phyloP scores from a whole-genome alignment of 1,140 invertebrate species.

The Macrostomum lignano region DNA sequence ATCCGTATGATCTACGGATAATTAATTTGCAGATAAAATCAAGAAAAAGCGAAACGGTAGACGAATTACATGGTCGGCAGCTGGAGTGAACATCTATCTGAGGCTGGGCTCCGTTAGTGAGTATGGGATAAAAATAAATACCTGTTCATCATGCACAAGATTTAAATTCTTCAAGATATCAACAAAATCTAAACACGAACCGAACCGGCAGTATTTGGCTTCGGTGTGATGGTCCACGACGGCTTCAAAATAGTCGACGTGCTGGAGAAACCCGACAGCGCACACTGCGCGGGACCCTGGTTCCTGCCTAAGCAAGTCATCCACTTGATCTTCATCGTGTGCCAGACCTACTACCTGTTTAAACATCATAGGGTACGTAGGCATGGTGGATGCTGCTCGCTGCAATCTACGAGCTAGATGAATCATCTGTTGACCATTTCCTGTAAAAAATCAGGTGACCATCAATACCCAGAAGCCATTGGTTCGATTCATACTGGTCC shows the following conservation, averaged over 20 bases:
- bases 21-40: too few species aligned
- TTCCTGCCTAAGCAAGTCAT: slow-evolving; percentile 53
- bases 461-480: slow-evolving; percentile 56
- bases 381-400: neutral
- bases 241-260: slow-evolving; percentile 70
- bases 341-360: slow-evolving; percentile 85
- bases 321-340: slow-evolving; percentile 65
- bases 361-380: slow-evolving; percentile 46
- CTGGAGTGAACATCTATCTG: slow-evolving; percentile 42
- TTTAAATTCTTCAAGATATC: too few species aligned
- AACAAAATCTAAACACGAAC: too few species aligned
- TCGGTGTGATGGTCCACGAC: slow-evolving; percentile 74
- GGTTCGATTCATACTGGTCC: slow-evolving; percentile 64
- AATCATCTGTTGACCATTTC: too few species aligned
- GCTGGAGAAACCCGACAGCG: slow-evolving; percentile 53
- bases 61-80: too few species aligned
- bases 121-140: slow-evolving; percentile 10
- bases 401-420: slow-evolving; percentile 9
- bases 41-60: too few species aligned
- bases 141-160: too few species aligned
- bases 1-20: too few species aligned
- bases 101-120: slow-evolving; percentile 63
- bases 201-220: slow-evolving; percentile 64
- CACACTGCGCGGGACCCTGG: slow-evolving; percentile 55
- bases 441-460: too few species aligned